Conservation (phyloP, 2,888 invertebrate species). For the Spilarctia lutea region DNA sequence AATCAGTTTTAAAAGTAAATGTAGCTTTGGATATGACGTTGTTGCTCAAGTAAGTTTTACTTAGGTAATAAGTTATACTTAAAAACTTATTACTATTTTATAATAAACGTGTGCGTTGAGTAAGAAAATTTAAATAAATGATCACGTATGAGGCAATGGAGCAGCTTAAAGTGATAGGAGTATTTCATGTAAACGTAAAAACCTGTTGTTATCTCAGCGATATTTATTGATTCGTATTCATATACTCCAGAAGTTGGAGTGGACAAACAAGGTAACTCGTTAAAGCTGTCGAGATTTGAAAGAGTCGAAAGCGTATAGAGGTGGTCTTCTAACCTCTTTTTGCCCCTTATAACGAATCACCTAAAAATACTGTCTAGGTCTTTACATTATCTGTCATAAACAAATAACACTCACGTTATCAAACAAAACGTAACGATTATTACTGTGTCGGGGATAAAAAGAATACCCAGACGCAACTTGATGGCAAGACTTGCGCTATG, state of each 20-base stretch:
- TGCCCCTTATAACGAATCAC: too few species aligned
- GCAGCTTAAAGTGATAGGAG: neutral
- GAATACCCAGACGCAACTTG: neutral
- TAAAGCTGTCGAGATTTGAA: too few species aligned
- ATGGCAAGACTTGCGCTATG: neutral
- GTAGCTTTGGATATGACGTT: neutral
- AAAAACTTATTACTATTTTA: neutral
- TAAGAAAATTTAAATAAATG: constrained; percentile 22
- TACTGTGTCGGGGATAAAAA: neutral
- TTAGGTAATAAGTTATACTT: constrained; percentile 7
- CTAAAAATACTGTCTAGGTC: too few species aligned
- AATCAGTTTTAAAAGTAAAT: neutral
- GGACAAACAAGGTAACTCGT: too few species aligned
- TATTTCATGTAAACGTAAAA: neutral
- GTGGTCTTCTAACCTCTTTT: too few species aligned
- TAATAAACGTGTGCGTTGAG: constrained; percentile 14
- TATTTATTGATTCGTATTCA: neutral
- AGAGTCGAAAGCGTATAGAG: too few species aligned
- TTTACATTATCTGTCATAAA: too few species aligned
- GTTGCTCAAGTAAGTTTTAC: constrained; percentile 2
- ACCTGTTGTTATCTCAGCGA: neutral
- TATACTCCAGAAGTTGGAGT: too few species aligned
- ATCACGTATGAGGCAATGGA: constrained; percentile 21
- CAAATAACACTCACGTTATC: neutral
- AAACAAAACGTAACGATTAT: too few species aligned